Conservation (phyloP, 2,113 vertebrate species). For the Alosa alosa region DNA sequence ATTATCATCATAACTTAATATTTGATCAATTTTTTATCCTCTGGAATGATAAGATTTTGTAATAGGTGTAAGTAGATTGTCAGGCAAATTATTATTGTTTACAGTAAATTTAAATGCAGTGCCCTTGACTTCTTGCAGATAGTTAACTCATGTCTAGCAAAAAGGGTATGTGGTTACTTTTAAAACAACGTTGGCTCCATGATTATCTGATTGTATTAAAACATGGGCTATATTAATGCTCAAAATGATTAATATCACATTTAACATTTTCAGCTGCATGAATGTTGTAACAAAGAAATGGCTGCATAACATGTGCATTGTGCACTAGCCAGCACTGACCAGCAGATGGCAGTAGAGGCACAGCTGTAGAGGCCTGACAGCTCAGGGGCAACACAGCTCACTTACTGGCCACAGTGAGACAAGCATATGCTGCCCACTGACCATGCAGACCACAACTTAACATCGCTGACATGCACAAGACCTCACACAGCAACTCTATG, state of each 20-base stretch:
- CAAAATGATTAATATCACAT: background rate
- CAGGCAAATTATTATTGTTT: too few species aligned
- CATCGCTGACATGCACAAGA: background rate
- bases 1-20: too few species aligned
- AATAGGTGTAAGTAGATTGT: too few species aligned
- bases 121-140: too few species aligned
- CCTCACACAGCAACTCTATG: background rate
- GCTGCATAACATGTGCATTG: background rate
- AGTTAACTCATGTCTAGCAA: too few species aligned
- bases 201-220: background rate
- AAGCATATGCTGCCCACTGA: background rate
- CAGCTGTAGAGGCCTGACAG: background rate
- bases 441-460: constrained; percentile 5
- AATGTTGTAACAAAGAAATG: background rate
- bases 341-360: constrained; percentile 17
- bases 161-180: background rate
- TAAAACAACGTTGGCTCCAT: background rate
- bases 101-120: too few species aligned
- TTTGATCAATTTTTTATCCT: too few species aligned
- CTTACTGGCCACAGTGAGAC: constrained; percentile 14
- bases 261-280: background rate
- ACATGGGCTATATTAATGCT: too few species aligned
- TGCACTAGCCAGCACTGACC: background rate
- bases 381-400: background rate
- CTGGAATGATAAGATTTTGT: too few species aligned